phyloP scores from a whole-genome alignment of 2,113 vertebrate genomes.

The Polypterus senegalus region DNA sequence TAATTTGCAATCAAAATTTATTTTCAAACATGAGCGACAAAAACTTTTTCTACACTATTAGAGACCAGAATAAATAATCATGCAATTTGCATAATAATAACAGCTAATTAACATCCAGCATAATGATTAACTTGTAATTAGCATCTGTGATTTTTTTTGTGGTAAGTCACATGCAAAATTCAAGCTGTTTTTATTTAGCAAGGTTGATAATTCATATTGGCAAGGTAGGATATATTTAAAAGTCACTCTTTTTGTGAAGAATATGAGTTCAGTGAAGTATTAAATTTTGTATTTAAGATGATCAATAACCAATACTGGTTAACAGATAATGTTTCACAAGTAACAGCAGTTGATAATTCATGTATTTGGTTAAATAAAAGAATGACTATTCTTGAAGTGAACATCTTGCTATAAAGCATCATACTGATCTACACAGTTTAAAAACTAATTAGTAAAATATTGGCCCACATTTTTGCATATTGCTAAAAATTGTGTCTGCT shows the following conservation, averaged over 20 bases:
- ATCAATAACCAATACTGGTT: no score
- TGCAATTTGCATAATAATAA: slow-evolving; percentile 45
- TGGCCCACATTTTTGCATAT: slow-evolving; percentile 5
- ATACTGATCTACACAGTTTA: slow-evolving; percentile 19
- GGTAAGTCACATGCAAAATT: slow-evolving; percentile 12
- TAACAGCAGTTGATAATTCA: no score
- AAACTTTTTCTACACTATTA: slow-evolving; percentile 29
- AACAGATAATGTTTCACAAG: no score
- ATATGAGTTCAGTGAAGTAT: no score
- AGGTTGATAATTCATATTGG: not conserved
- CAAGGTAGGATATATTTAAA: no score
- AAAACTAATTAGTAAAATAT: slow-evolving; percentile 20
- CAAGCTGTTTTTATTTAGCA: slow-evolving; percentile 27
- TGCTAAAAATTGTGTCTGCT: not conserved
- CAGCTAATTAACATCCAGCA: slow-evolving; percentile 40
- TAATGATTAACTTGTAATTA: slow-evolving; percentile 34
- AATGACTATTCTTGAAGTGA: not conserved
- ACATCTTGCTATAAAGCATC: not conserved
- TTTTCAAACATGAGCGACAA: slow-evolving; percentile 19
- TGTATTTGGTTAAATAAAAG: no score
- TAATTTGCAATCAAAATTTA: slow-evolving; percentile 20
- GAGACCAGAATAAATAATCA: slow-evolving; percentile 36
- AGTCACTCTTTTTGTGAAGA: no score
- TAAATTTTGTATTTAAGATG: no score
- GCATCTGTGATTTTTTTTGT: slow-evolving; percentile 27